Percentiles rank a stretch among this genome's conserved stretches.
phyloP scores from a whole-genome alignment of 2,113 vertebrate species.

The Zosterops lateralis region DNA sequence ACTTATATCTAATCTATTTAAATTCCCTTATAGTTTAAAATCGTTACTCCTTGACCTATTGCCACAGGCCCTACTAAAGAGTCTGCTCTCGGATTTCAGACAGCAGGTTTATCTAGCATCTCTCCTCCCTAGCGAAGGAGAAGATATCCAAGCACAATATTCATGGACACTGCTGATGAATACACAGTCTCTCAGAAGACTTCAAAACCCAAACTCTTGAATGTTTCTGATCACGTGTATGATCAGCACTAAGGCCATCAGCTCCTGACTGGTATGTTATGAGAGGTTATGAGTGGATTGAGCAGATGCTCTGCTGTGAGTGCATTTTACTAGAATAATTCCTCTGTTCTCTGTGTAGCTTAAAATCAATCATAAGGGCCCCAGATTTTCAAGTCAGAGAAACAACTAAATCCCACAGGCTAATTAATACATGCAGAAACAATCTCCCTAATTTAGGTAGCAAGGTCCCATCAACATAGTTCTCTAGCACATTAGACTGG shows the following conservation, averaged over 20 bases:
- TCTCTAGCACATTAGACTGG: not conserved
- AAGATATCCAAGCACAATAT: not conserved
- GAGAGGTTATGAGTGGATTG: not conserved
- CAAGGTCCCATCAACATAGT: not conserved
- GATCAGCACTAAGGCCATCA: not conserved
- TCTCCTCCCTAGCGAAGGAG: not conserved
- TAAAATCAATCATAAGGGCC: not conserved
- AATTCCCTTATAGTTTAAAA: not conserved
- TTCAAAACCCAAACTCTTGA: not conserved
- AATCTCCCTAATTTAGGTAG: not conserved
- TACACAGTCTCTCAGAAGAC: not conserved
- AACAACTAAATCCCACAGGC: not conserved
- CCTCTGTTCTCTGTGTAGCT: not conserved
- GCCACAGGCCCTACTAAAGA: not conserved
- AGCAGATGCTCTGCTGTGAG: not conserved
- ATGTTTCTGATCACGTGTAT: not conserved
- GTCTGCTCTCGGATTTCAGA: not conserved
- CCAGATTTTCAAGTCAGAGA: not conserved
- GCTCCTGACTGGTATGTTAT: not conserved
- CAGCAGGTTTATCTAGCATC: not conserved
- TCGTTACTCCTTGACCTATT: not conserved
- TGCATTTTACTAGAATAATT: not conserved
- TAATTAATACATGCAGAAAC: not conserved
- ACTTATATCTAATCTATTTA: not conserved
- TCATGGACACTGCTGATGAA: not conserved